These are phyloP conservation scores for Lycorma delicatula DNA, from an alignment of 1,140 invertebrate species.

Conservation along the genomic window DNA sequence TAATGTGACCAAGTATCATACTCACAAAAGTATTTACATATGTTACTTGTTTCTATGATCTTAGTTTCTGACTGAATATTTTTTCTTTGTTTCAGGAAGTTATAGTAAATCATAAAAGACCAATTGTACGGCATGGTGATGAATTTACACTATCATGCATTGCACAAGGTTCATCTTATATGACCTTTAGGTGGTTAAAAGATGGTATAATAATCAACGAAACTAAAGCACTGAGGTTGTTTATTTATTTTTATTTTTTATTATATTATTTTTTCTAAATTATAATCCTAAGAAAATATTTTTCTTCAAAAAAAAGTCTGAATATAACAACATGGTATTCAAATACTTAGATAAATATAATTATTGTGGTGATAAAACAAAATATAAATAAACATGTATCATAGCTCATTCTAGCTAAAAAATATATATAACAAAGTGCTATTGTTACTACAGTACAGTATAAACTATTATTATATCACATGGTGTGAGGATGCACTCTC, in stretches of 20 bases:
- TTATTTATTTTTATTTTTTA: neutral
- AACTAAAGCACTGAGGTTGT: constrained; percentile 49
- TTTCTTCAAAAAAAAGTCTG: too few relatives aligned
- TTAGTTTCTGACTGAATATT: neutral
- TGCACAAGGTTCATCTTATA: constrained; percentile 60
- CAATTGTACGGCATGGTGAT: constrained; percentile 55
- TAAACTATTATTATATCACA: too few relatives aligned
- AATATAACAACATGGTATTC: too few relatives aligned
- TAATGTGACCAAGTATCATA: neutral
- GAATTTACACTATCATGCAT: constrained; percentile 65
- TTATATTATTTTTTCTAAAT: neutral
- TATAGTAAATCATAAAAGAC: constrained; percentile 13
- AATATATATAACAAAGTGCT: too few relatives aligned
- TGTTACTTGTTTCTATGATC: too few relatives aligned
- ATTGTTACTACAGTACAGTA: too few relatives aligned
- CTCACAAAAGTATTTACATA: neutral
- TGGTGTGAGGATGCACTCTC: too few relatives aligned
- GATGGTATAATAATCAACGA: constrained; percentile 62
- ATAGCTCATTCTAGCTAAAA: too few relatives aligned
- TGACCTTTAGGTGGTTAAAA: constrained; percentile 70
- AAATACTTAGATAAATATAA: too few relatives aligned
- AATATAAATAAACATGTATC: too few relatives aligned
- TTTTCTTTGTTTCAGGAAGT: constrained; percentile 18
- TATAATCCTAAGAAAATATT: too few relatives aligned
- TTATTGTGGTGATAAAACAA: too few relatives aligned